phyloP scores from a whole-genome alignment of 2,888 invertebrate genomes.

The Nephrotoma guestfalica region DNA sequence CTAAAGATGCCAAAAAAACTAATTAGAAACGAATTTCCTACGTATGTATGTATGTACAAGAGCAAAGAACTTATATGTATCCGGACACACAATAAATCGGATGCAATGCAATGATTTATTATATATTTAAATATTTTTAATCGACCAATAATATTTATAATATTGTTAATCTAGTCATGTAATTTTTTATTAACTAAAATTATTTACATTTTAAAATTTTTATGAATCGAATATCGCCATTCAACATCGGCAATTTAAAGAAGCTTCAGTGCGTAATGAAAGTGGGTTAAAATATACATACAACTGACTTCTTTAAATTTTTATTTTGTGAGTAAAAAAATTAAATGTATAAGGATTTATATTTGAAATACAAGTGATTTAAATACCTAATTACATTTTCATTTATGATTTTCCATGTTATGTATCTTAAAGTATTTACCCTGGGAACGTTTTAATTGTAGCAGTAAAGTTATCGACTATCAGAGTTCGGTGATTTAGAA shows the following conservation, averaged over 20 bases:
- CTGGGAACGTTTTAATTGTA: too few species aligned
- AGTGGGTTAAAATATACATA: background rate
- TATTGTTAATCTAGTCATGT: background rate
- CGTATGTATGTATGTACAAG: background rate
- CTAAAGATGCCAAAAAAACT: slow-evolving; percentile 68
- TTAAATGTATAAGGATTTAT: background rate
- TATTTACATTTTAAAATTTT: background rate
- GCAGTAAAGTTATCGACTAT: too few species aligned
- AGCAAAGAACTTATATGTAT: background rate
- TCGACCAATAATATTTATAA: background rate
- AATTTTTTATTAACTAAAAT: background rate
- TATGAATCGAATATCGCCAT: background rate
- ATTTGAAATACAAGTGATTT: background rate
- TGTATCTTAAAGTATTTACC: too few species aligned
- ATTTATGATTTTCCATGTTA: background rate
- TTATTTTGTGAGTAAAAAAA: background rate
- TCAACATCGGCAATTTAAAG: background rate
- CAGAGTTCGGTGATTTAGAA: too few species aligned
- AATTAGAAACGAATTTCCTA: slow-evolving; percentile 36
- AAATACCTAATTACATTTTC: background rate
- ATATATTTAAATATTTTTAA: background rate
- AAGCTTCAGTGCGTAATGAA: background rate
- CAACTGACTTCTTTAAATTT: background rate
- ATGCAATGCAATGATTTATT: background rate
- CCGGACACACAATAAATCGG: background rate